Conservation (phyloP, 2,888 invertebrate genomes). For the Nasonia oneida region DNA sequence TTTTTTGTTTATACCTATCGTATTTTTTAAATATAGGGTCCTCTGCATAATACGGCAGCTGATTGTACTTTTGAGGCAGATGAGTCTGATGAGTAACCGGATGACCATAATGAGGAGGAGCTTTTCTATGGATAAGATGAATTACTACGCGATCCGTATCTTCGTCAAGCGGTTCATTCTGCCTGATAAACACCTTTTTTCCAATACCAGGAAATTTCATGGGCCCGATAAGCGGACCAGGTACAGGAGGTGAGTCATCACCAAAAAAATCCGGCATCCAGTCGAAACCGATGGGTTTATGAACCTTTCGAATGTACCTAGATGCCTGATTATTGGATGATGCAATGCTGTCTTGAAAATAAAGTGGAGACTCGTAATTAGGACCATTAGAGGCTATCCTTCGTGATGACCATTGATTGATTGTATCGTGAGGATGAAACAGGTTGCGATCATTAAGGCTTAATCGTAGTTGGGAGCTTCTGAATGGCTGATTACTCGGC, state of each 20-base stretch:
- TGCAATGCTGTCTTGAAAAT: background rate
- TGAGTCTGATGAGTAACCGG: background rate
- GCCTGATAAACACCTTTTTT: constrained; percentile 69
- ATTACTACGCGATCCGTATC: constrained; percentile 67
- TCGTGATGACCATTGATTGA: background rate
- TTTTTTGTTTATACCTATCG: background rate
- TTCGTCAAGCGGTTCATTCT: constrained; percentile 64
- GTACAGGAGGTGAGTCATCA: constrained; percentile 60
- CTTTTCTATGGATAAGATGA: constrained; percentile 64
- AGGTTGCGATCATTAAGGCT: too few species aligned
- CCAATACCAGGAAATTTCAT: constrained; percentile 69
- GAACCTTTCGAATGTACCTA: constrained; percentile 59
- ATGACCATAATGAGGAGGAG: background rate
- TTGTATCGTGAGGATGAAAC: background rate
- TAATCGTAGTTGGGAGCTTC: background rate
- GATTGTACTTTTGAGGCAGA: background rate
- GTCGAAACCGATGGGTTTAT: constrained; percentile 47
- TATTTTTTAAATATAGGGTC: background rate
- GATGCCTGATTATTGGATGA: constrained; percentile 35
- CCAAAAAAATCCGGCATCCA: constrained; percentile 67
- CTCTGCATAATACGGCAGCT: background rate
- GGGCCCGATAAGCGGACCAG: constrained; percentile 69
- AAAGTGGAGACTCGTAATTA: background rate
- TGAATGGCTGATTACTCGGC: background rate
- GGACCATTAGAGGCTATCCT: background rate